These are phyloP conservation scores for Papilio protenor DNA, from an alignment of 2,888 invertebrate genomes.

Conservation along the genomic window DNA sequence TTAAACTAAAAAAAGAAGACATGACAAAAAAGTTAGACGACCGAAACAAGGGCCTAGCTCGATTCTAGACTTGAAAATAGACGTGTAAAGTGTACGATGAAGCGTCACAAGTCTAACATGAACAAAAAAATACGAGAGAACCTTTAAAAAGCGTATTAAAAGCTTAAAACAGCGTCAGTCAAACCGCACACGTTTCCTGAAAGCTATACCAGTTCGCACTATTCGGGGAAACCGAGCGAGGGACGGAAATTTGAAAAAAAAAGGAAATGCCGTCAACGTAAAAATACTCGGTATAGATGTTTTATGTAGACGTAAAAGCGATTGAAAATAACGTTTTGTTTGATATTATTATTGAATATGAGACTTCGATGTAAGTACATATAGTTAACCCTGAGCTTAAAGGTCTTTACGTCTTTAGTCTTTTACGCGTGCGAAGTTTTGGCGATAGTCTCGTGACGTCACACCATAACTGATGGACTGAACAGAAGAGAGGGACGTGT, in stretches of 20 bases:
- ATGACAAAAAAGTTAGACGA: constrained; percentile 55
- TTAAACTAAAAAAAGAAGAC: not conserved
- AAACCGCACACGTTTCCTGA: constrained; percentile 53
- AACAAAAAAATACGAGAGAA: constrained; percentile 49
- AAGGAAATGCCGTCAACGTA: constrained; percentile 47
- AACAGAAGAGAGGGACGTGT: too few relatives aligned
- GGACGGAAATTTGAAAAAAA: constrained; percentile 50
- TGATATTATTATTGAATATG: not conserved
- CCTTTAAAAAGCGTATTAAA: constrained; percentile 62
- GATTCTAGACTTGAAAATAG: constrained; percentile 63
- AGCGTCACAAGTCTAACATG: constrained; percentile 62
- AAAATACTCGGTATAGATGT: not conserved
- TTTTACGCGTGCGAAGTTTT: too few relatives aligned
- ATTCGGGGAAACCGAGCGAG: constrained; percentile 52
- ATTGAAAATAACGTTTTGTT: not conserved
- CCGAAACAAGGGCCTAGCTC: constrained; percentile 62
- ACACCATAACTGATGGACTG: too few relatives aligned
- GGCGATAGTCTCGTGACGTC: too few relatives aligned
- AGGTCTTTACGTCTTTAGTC: too few relatives aligned
- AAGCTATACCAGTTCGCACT: constrained; percentile 64
- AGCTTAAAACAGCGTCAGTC: constrained; percentile 65
- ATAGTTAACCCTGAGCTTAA: not conserved
- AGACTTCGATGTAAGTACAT: not conserved
- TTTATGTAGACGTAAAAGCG: not conserved
- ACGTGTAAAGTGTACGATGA: constrained; percentile 35